Evolutionary conservation across 35 echinoderm and acorn worm species (phyloP).

Genomic region (Chiridota heheva): DNA sequence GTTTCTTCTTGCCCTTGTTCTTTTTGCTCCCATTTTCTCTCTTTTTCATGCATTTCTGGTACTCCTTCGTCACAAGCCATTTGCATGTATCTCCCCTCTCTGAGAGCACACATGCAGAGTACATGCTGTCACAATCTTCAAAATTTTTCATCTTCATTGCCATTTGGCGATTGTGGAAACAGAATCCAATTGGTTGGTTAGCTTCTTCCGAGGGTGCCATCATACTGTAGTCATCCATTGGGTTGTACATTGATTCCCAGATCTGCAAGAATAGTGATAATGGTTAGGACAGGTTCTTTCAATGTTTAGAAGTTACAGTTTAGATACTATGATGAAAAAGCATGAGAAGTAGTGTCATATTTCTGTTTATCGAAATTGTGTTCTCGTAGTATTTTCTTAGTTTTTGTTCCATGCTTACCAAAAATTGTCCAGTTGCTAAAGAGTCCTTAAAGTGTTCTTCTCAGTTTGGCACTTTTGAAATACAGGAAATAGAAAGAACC

Average conservation of each 20-base stretch:
- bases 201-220: background rate
- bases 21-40: background rate
- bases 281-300: no score
- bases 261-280: no score
- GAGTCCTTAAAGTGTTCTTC: no score
- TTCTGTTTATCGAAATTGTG: no score
- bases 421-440: no score
- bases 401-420: no score
- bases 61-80: slow-evolving; percentile 6
- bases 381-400: no score
- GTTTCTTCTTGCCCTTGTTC: background rate
- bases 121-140: slow-evolving; percentile 20
- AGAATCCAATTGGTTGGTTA: background rate
- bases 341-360: no score
- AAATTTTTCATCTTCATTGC: background rate
- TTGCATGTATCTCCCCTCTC: background rate
- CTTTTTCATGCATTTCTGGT: slow-evolving; percentile 37
- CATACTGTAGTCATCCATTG: slow-evolving; percentile 25
- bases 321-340: no score
- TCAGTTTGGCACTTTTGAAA: no score
- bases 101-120: slow-evolving; percentile 28
- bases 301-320: no score
- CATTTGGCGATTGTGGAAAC: slow-evolving; percentile 32
- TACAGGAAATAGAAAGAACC: no score
- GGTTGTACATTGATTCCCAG: background rate